Evolutionary conservation across 1,140 invertebrate genomes (phyloP).

Genomic region (Bombus impatiens): DNA sequence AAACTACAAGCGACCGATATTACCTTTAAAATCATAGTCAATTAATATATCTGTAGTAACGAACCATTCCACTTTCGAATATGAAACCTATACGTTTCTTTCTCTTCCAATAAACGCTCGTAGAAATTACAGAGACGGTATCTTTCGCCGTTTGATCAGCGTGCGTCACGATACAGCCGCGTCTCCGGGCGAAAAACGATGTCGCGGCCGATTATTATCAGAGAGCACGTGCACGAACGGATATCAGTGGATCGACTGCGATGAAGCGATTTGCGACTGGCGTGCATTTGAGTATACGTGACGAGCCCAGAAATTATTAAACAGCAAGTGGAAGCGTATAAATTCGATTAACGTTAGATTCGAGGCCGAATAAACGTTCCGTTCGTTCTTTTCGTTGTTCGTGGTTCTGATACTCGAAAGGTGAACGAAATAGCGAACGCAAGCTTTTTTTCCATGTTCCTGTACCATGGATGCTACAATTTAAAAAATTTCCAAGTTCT

Average conservation of each 20-base stretch:
- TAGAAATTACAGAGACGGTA: not conserved
- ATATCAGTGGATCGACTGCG: not conserved
- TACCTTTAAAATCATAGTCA: too few species aligned
- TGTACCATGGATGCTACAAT: too few species aligned
- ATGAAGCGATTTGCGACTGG: not conserved
- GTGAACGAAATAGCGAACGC: not conserved
- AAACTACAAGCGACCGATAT: too few species aligned
- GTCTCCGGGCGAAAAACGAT: not conserved
- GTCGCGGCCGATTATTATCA: constrained; percentile 30
- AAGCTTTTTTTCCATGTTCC: too few species aligned
- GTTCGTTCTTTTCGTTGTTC: not conserved
- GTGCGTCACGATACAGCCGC: not conserved
- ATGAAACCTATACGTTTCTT: too few species aligned
- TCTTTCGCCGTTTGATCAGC: not conserved
- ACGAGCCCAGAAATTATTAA: constrained; percentile 31
- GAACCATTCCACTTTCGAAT: not conserved
- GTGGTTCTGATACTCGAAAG: too few species aligned
- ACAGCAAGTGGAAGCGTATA: not conserved
- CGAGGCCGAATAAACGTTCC: not conserved
- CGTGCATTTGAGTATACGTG: not conserved
- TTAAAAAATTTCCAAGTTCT: not conserved
- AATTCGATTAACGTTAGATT: constrained; percentile 42
- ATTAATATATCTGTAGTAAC: not conserved
- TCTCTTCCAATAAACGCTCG: not conserved
- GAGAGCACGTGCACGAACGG: not conserved